These are phyloP conservation scores for Rhopalosiphum padi DNA, from an alignment of 1,140 invertebrate genomes.

Conservation along the genomic window DNA sequence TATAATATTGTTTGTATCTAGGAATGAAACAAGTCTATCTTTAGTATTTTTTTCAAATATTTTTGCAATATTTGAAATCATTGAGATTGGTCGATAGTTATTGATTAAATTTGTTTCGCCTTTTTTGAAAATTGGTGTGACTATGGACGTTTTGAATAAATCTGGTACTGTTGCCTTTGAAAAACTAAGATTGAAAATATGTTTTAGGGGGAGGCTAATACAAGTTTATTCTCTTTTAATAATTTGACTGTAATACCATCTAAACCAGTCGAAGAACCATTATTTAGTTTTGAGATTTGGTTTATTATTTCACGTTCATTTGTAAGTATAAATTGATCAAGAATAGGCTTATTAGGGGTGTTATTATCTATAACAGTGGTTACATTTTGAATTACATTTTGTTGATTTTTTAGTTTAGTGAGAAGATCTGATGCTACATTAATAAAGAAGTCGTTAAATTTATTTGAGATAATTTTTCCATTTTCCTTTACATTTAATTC, in stretches of 20 bases:
- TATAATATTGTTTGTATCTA: no score
- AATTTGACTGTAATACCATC: background rate
- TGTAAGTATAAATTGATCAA: background rate
- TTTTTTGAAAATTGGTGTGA: background rate
- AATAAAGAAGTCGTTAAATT: background rate
- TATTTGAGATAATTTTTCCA: background rate
- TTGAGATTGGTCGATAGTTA: no score
- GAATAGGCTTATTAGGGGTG: background rate
- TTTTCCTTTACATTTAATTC: background rate
- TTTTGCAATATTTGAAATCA: no score
- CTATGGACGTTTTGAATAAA: no score
- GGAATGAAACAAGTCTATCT: no score
- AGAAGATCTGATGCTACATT: background rate
- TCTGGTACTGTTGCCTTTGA: no score
- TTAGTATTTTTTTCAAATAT: no score
- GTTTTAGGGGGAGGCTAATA: no score
- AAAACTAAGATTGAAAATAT: no score
- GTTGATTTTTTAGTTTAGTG: background rate
- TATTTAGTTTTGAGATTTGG: background rate
- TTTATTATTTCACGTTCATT: background rate
- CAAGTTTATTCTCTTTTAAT: background rate
- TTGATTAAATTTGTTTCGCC: no score
- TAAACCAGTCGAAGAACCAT: background rate
- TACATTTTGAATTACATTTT: background rate
- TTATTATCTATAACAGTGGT: background rate